Evolutionary conservation across 2,113 vertebrate genomes (phyloP), one percentile per base, ranked within the genome.

Genomic region (Scomber scombrus): DNA sequence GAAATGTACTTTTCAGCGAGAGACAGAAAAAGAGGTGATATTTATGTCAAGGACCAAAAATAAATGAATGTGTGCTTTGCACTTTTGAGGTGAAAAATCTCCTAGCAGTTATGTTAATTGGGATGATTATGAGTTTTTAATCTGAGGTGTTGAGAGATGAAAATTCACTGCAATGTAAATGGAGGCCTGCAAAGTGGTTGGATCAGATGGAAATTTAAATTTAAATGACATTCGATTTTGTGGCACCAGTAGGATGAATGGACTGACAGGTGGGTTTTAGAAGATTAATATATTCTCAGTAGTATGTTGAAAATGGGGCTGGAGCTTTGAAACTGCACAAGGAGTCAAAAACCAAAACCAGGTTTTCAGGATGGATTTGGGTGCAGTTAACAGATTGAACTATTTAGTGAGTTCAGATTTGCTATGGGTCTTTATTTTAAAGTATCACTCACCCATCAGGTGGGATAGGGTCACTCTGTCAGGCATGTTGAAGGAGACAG

Each of bases 141-240:
- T 52, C 15, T 65, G 1, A 15, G 9, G 1, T 15, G 54, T 9
- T 47, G 4, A 52, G 19, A 29, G 52, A 45, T 16, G 3, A 45
- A 23, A 19, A 26, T 34, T 68, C 52, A 56, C 15, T 52, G 8
- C 16, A 49, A 1, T 61, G 5, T 63, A 9, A 70, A 19, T 19
- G 11, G 18, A 15, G 51, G 12, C 5, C 3, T 54, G 14, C 7
- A 5, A 26, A 31, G 0, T 57, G 18, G 31, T 21, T 71, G 9
- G 12, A 75, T 68, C 0, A 57, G 67, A 45, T 76, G 5, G 15
- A 60, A 67, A 68, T 78, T 16, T 64, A 0, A 64, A 63, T 77
- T 18, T 40, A 55, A 71, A 21, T 64, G 3, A 45, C 18, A 10
- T 65, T 78, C 1, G 11, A 4, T 71, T 46, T n/a, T 26, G 21